Base-by-base conservation (phyloP, 2,888 invertebrate species). In the Polydrusus cervinus region DNA sequence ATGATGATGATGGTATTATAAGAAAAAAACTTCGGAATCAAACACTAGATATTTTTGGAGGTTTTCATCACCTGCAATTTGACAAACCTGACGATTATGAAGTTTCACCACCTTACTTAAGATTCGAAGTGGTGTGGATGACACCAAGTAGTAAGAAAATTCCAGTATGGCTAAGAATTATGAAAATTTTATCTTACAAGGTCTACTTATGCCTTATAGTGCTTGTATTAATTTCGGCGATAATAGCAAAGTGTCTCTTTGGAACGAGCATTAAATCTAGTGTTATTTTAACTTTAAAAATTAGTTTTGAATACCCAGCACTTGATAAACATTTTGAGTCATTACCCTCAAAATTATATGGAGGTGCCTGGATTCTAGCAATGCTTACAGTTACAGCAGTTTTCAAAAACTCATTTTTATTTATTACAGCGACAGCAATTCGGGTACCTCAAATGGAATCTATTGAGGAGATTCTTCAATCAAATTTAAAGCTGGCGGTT, bases 381-480 rank as follows among this genome's bases (percentile, higher is more conserved):
- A 9, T 34, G 14, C 34, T 55, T 8, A 55, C 14, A n/a, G n/a
- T 55, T 7, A n/a, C 55, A 14, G 20, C 55, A 34, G 9, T 55
- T 55, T 55, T 55, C 14, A 55, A 55, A 25, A 55, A 55, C 9
- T 55, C 30, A 0, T 34, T 55, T 25, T 7, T 25, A 9, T 30
- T n/a, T 14, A 55, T 55, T n/a, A 55, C 55, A 9, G 55, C 34
- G n/a, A 55, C 55, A 9, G 14, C 51, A 20, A 9, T 55, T 14
- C 51, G 20, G 18, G 7, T 3, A 0, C 34, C 51, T 18, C 34
- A 49, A 34, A 10, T 38, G 9, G 18, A 66, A 30, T 38, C 49
- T 34, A 14, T 66, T 38, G 38, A 66, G 7, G 34, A 66, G 0
- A 30, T 66, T 66, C 34, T 66, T 13, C 9, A 66, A 34, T 66